Percentiles rank a stretch among this genome's conserved stretches.
Conservation (phyloP, 2,888 invertebrate genomes). For the Allophyes oxyacanthae region DNA sequence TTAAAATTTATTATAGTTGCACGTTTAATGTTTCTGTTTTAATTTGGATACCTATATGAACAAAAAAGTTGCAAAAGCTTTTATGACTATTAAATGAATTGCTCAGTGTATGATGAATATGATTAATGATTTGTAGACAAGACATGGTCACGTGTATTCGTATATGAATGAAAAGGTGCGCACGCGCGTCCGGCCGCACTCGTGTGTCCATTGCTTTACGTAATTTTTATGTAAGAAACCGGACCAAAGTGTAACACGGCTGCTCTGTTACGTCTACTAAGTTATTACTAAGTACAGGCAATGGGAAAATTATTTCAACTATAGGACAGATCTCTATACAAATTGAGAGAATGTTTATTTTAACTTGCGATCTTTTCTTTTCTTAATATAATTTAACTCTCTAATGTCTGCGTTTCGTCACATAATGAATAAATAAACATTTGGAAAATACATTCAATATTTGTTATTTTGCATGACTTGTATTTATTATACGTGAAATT, state of each 20-base stretch:
- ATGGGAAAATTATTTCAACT: conserved; percentile 21
- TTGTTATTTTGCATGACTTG: too few relatives aligned
- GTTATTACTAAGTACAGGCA: conserved; percentile 50
- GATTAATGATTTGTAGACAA: conserved; percentile 10
- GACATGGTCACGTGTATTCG: conserved; percentile 40
- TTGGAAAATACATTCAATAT: too few relatives aligned
- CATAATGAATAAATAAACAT: too few relatives aligned
- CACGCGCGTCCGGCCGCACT: conserved; percentile 34
- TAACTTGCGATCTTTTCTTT: not conserved
- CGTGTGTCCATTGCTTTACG: conserved; percentile 69
- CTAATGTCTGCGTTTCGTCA: too few relatives aligned
- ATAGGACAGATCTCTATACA: not conserved
- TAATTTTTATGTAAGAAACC: conserved; percentile 83
- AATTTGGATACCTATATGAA: not conserved
- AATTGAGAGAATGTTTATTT: too few relatives aligned
- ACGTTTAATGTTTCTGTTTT: not conserved
- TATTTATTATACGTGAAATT: too few relatives aligned
- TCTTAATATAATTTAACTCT: not conserved
- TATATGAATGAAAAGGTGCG: conserved; percentile 52
- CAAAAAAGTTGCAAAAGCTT: conserved; percentile 1
- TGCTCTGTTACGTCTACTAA: conserved; percentile 55
- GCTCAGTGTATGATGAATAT: conserved; percentile 1
- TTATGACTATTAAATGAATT: not conserved
- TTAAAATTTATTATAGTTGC: not conserved
- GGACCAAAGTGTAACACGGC: conserved; percentile 70